phyloP scores from a whole-genome alignment of 2,113 vertebrate genomes.

The Myxocyprinus asiaticus region DNA sequence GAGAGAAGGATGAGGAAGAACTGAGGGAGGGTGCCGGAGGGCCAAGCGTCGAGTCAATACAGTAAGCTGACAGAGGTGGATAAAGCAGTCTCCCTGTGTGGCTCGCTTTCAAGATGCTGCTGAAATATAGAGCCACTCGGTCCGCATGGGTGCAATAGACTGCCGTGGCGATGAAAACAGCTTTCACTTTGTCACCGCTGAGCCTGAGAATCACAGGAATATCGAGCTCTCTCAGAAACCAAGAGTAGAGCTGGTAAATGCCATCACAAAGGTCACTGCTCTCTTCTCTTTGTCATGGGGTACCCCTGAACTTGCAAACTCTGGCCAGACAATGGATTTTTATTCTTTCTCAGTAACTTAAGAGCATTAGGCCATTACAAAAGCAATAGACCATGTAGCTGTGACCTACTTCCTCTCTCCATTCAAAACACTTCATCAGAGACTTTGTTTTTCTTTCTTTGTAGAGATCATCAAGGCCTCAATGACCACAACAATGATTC shows the following conservation, averaged over 20 bases:
- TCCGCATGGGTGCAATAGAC: slow-evolving; percentile 20
- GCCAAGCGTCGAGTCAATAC: slow-evolving; percentile 48
- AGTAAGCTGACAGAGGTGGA: slow-evolving; percentile 68
- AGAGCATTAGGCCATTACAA: slow-evolving; percentile 7
- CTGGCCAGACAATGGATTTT: slow-evolving; percentile 9
- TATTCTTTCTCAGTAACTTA: slow-evolving; percentile 2
- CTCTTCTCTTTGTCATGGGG: not conserved
- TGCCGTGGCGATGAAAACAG: slow-evolving; percentile 41
- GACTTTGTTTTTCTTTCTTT: slow-evolving; percentile 26
- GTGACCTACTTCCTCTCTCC: slow-evolving; percentile 4
- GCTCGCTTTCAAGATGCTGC: slow-evolving; percentile 60
- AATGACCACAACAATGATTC: slow-evolving; percentile 10
- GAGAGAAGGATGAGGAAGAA: slow-evolving; percentile 41
- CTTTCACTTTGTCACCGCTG: slow-evolving; percentile 38
- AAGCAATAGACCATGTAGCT: slow-evolving; percentile 22
- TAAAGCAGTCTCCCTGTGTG: slow-evolving; percentile 66
- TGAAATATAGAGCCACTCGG: slow-evolving; percentile 60
- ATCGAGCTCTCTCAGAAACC: slow-evolving; percentile 29
- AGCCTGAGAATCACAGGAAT: slow-evolving; percentile 39
- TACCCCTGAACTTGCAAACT: slow-evolving; percentile 3
- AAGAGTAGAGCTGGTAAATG: not conserved
- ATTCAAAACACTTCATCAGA: slow-evolving; percentile 17
- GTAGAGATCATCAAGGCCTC: not conserved
- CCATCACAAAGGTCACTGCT: slow-evolving; percentile 4
- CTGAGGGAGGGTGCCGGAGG: slow-evolving; percentile 37